phyloP scores from a whole-genome alignment of 2,113 vertebrate genomes.

The Galeopterus variegatus region DNA sequence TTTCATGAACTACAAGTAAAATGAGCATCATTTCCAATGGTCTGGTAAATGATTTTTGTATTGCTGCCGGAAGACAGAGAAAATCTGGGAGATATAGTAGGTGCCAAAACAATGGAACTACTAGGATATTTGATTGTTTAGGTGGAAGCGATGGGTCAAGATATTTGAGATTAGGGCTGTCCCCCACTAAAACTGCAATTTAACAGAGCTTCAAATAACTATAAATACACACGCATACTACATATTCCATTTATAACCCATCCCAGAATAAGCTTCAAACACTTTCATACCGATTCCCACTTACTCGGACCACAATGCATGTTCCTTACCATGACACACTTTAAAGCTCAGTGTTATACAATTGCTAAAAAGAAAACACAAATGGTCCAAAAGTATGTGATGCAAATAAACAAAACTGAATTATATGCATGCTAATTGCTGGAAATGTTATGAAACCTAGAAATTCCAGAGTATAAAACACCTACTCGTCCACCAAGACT shows the following conservation, averaged over 20 bases:
- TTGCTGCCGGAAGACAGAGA: neutral
- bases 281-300: neutral
- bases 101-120: neutral
- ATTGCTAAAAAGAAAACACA: neutral
- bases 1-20: neutral
- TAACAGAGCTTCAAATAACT: neutral
- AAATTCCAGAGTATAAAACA: neutral
- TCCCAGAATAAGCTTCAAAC: neutral
- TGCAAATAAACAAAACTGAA: neutral
- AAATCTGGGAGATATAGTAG: neutral
- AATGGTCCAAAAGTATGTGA: neutral
- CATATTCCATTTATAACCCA: neutral
- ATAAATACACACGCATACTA: neutral
- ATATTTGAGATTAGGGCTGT: neutral
- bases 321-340: neutral
- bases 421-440: neutral
- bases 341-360: neutral
- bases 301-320: neutral
- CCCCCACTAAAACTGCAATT: neutral
- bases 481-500: neutral
- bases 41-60: neutral
- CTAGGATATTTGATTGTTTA: slow-evolving; percentile 15
- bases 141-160: neutral
- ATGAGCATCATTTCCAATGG: neutral
- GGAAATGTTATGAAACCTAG: slow-evolving; percentile 19